phyloP scores from a whole-genome alignment of 2,888 invertebrate species.

The Dascillus cervinus region DNA sequence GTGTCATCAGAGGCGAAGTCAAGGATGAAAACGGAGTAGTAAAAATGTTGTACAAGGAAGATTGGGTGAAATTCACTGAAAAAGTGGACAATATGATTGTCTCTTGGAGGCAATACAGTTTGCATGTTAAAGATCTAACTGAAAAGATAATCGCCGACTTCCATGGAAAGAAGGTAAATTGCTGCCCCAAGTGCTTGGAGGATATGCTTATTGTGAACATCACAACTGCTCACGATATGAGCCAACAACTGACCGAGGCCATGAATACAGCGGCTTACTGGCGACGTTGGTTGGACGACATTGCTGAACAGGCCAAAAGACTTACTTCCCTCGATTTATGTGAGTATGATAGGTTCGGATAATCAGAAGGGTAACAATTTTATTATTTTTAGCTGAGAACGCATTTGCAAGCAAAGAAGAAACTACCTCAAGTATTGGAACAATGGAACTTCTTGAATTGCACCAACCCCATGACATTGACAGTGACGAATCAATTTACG shows the following conservation, averaged over 20 bases:
- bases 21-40: conserved; percentile 19
- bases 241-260: conserved; percentile 33
- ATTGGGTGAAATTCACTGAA: conserved; percentile 29
- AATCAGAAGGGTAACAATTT: too few species aligned
- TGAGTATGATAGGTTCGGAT: too few species aligned
- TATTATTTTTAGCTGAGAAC: neutral
- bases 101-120: conserved; percentile 34
- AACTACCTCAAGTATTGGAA: conserved; percentile 3
- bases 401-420: neutral
- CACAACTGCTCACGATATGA: conserved; percentile 32
- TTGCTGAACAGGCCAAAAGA: conserved; percentile 28
- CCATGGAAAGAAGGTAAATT: conserved; percentile 30
- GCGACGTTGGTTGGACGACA: conserved; percentile 32
- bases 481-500: conserved; percentile 23
- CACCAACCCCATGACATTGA: conserved; percentile 4
- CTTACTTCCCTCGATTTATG: conserved; percentile 16
- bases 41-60: conserved; percentile 17
- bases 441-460: conserved; percentile 8
- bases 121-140: conserved; percentile 34
- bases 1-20: conserved; percentile 23
- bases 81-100: conserved; percentile 31
- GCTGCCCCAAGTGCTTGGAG: conserved; percentile 35
- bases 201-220: conserved; percentile 34
- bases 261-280: conserved; percentile 34
- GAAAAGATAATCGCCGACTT: conserved; percentile 31